Conservation (phyloP, 1,140 invertebrate genomes). For the Aphidius ervi region DNA sequence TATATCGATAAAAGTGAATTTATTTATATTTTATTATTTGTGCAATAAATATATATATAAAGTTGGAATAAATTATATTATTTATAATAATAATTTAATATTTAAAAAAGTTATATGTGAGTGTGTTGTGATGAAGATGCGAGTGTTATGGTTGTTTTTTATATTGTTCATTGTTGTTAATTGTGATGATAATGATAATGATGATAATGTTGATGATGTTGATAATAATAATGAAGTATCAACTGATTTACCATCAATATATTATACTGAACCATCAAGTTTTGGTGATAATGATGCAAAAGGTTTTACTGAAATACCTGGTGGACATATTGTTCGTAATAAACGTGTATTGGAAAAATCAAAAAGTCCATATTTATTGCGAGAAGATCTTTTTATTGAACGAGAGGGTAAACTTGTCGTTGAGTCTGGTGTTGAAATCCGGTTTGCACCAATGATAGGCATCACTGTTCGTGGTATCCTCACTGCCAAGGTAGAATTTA, state of each 20-base stretch:
- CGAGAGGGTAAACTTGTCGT: slow-evolving; percentile 70
- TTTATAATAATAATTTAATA: background rate
- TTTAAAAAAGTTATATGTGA: background rate
- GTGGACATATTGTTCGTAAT: slow-evolving; percentile 57
- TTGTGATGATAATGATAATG: slow-evolving; percentile 8
- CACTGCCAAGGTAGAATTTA: slow-evolving; percentile 70
- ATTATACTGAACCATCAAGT: slow-evolving; percentile 44
- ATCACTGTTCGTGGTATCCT: slow-evolving; percentile 85
- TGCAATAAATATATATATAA: background rate
- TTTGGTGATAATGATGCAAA: slow-evolving; percentile 16
- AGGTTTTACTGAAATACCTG: slow-evolving; percentile 58
- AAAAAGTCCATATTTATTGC: slow-evolving; percentile 72
- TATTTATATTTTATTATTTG: no score
- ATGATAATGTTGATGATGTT: background rate
- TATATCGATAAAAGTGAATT: no score
- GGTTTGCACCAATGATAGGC: slow-evolving; percentile 84
- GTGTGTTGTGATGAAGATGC: no score
- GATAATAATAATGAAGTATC: slow-evolving; percentile 27
- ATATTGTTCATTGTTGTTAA: slow-evolving; percentile 15
- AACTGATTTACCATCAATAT: slow-evolving; percentile 39
- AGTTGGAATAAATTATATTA: background rate
- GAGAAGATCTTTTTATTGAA: slow-evolving; percentile 77
- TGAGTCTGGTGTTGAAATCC: slow-evolving; percentile 79
- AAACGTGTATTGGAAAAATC: slow-evolving; percentile 50
- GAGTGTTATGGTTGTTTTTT: slow-evolving; percentile 13